Evolutionary conservation across 2,888 invertebrate species (phyloP).

Genomic region (Hirtodrosophila duncani): DNA sequence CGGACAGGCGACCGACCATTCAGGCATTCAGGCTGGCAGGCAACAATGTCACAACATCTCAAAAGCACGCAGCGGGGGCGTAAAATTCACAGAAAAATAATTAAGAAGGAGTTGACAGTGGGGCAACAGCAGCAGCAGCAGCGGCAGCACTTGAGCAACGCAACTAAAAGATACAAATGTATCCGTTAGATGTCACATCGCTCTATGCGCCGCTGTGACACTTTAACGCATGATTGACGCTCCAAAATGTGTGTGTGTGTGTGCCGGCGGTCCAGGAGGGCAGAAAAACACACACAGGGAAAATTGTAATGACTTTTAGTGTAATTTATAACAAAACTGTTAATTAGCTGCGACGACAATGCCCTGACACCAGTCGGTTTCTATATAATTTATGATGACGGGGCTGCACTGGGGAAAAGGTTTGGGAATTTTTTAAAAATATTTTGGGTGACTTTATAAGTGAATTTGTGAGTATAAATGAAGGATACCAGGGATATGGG

Average conservation of each 20-base stretch:
- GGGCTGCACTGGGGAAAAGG: background rate
- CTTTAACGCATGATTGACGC: conserved; percentile 73
- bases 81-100: conserved; percentile 41
- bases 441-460: too few relatives aligned
- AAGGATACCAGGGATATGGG: too few relatives aligned
- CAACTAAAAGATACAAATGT: conserved; percentile 64
- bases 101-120: conserved; percentile 63
- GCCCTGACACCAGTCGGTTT: conserved; percentile 73
- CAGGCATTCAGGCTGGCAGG: too few relatives aligned
- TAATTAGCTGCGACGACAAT: conserved; percentile 77
- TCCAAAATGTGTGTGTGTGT: conserved; percentile 38
- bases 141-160: conserved; percentile 33
- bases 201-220: conserved; percentile 47
- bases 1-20: too few relatives aligned
- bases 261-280: conserved; percentile 26
- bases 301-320: conserved; percentile 61
- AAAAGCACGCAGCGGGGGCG: conserved; percentile 57
- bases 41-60: conserved; percentile 63
- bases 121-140: conserved; percentile 17
- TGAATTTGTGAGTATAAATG: too few relatives aligned
- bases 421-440: conserved; percentile 13
- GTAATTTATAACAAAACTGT: conserved; percentile 77
- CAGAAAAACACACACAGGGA: conserved; percentile 26
- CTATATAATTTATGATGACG: conserved; percentile 60
- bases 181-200: conserved; percentile 39